A percentile compares a stretch with the other conserved stretches of the same genome.
phyloP scores from a whole-genome alignment of 2,113 vertebrate species.

The Irena cyanogastra region DNA sequence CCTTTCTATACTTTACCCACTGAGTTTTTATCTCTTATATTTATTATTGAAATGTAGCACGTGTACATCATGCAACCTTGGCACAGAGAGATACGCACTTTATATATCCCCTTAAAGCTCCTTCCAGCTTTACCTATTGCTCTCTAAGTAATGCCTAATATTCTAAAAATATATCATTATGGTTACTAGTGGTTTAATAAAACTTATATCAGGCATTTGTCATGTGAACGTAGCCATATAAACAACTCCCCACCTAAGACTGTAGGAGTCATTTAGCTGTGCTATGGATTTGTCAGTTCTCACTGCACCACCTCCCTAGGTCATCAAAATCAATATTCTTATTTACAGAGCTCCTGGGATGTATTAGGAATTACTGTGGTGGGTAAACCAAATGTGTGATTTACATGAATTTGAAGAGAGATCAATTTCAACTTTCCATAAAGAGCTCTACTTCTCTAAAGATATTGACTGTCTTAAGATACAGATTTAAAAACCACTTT shows the following conservation, averaged over 20 bases:
- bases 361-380: not conserved
- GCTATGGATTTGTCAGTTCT: not conserved
- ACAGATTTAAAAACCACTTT: not conserved
- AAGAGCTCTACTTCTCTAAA: not conserved
- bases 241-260: not conserved
- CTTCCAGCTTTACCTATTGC: not conserved
- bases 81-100: not conserved
- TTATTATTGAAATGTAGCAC: not conserved
- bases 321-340: not conserved
- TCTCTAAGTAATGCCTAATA: not conserved
- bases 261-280: not conserved
- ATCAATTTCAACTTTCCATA: not conserved
- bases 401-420: not conserved
- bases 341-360: not conserved
- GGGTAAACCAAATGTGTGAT: not conserved
- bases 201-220: not conserved
- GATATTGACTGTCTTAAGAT: not conserved
- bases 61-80: not conserved
- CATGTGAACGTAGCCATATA: not conserved
- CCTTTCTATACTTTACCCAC: not conserved
- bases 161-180: not conserved
- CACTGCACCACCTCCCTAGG: not conserved
- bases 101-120: not conserved
- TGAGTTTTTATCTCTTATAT: not conserved
- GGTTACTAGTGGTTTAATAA: not conserved